A percentile compares a stretch with the other conserved stretches of the same genome.
Evolutionary conservation across 2,113 vertebrate genomes (phyloP).

Genomic region (Xenopus borealis): DNA sequence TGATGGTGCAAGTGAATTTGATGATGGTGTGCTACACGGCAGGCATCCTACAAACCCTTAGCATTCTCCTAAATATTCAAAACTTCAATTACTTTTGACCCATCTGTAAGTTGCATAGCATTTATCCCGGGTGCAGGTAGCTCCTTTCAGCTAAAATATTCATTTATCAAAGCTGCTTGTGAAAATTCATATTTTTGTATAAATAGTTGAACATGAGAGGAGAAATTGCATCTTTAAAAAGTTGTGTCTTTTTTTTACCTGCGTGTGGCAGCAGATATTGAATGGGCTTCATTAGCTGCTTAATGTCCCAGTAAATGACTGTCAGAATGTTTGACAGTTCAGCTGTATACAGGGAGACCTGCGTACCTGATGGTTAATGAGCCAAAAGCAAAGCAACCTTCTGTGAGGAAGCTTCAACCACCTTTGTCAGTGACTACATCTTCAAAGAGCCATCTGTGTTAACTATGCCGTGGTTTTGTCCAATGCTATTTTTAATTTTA

Average conservation of each 20-base stretch:
- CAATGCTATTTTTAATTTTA: not conserved
- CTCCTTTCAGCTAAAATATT: no score
- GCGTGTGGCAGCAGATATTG: slow-evolving; percentile 33
- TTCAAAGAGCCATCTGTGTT: slow-evolving; percentile 18
- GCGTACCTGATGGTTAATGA: slow-evolving; percentile 44
- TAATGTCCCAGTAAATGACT: slow-evolving; percentile 46
- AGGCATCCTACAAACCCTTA: no score
- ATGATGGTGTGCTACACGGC: no score
- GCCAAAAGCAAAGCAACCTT: slow-evolving; percentile 36
- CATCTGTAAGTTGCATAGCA: no score
- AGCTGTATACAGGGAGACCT: slow-evolving; percentile 39
- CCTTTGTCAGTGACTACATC: slow-evolving; percentile 30
- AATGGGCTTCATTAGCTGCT: slow-evolving; percentile 43
- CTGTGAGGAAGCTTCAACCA: slow-evolving; percentile 36
- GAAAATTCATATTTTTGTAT: not conserved
- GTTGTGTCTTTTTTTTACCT: slow-evolving; percentile 33
- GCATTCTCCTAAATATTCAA: no score
- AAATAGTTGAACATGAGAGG: slow-evolving; percentile 19
- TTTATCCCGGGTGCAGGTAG: no score
- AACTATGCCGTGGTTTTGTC: not conserved
- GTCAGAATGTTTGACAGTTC: slow-evolving; percentile 45
- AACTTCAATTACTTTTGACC: no score
- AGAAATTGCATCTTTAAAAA: slow-evolving; percentile 36
- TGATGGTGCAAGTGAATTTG: no score
- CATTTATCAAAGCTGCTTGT: not conserved